Conservation (phyloP, 2,797 vertebrate genomes). For the Scarus forsteni region DNA sequence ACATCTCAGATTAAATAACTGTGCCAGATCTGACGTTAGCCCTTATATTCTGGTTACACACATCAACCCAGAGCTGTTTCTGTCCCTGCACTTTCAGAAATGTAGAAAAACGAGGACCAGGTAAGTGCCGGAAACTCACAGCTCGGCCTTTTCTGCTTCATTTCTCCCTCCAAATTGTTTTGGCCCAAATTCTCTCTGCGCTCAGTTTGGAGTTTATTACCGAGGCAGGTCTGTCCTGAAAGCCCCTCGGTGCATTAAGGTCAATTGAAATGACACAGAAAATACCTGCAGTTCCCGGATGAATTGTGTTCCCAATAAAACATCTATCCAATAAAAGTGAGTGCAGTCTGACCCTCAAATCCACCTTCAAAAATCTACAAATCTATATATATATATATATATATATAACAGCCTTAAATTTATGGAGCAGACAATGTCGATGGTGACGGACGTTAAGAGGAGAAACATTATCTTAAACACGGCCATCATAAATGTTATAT, state of each 20-base stretch:
- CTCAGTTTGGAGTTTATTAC: conserved; percentile 10
- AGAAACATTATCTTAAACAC: too few species aligned
- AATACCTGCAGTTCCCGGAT: conserved; percentile 64
- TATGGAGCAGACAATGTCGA: too few species aligned
- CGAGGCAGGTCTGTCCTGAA: conserved; percentile 38
- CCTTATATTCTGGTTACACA: too few species aligned
- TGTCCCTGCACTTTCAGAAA: too few species aligned
- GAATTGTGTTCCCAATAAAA: conserved; percentile 53
- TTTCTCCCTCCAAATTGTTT: conserved; percentile 24
- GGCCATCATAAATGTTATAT: too few species aligned
- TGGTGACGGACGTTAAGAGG: too few species aligned
- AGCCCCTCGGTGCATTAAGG: conserved; percentile 68
- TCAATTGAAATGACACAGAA: conserved; percentile 68
- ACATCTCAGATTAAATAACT: too few species aligned
- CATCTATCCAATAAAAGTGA: conserved; percentile 68
- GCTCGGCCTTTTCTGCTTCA: conserved; percentile 24
- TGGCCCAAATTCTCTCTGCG: conserved; percentile 51
- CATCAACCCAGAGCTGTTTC: too few species aligned
- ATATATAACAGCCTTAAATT: too few species aligned
- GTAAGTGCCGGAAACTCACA: conserved; percentile 3
- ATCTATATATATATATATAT: too few species aligned
- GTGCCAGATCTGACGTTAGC: too few species aligned
- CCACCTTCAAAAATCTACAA: not conserved
- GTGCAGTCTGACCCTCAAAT: conserved; percentile 53
- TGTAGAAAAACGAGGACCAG: not conserved